Evolutionary conservation across 2,113 vertebrate genomes (phyloP), one percentile per base, ranked within the genome.

Genomic region (Parus major): DNA sequence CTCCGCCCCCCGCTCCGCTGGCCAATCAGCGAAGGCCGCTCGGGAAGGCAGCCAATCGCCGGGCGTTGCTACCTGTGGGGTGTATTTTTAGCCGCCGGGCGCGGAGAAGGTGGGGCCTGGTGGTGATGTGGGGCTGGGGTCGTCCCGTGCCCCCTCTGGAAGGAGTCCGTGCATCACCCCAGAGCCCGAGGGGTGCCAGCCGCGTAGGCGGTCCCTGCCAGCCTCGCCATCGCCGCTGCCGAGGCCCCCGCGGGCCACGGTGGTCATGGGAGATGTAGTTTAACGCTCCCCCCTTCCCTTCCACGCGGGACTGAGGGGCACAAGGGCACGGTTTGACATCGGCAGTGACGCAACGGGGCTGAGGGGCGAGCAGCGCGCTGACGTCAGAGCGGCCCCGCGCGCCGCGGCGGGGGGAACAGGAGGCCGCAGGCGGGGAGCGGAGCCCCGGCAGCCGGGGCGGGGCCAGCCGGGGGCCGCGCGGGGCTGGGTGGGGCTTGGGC

Each of bases 251-350:
- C 12, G 8, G 29, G 27, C 42, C 24, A 3, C 35, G 41, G 72
- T 39, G 84, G 44, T 90, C 44, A 84, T 93, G 94, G 96, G 96
- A 93, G 68, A 69, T 86, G 96, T 95, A 96, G 96, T 96, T 77
- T 85, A 25, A 9, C 5, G 18, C 36, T 15, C 24, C 3, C 33
- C 23, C 39, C 23, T 23, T 24, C 49, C 33, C 19, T 33, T 65
- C 86, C 70, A 82, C 24, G 60, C n/a, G 42, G 76, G 52, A 28
- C 17, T 16, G 56, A 29, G 77, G 78, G 68, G 52, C 49, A 49
- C 35, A 31, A 61, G 65, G 60, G 55, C 59, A 73, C 23, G 52
- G 59, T 65, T 82, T 95, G 88, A 93, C 91, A 88, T 79, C 2
- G 15, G 5, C 15, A 20, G 88, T 95, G 93, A 96, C 89, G 93